Percentiles rank a stretch among this genome's conserved stretches.
phyloP scores from a whole-genome alignment of 2,113 vertebrate genomes.

The Orthochromis malagaraziensis region DNA sequence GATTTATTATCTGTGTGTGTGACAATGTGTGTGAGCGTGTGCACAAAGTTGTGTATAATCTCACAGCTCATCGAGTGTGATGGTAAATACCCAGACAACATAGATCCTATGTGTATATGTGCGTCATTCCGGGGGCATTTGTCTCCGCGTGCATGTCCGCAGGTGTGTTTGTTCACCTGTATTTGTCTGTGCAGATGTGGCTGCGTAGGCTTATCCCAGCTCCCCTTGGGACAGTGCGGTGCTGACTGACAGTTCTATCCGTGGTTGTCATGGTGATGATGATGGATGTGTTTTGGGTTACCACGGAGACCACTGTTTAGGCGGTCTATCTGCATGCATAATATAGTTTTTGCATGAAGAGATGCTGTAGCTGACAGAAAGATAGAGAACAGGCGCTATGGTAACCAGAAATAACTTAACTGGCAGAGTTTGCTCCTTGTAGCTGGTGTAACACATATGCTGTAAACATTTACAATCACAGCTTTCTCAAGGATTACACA shows the following conservation, averaged over 20 bases:
- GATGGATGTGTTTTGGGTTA: conserved; percentile 65
- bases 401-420: background rate
- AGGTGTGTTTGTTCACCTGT: background rate
- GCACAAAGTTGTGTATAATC: background rate
- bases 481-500: background rate
- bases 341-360: conserved; percentile 54
- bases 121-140: background rate
- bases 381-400: background rate
- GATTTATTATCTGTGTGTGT: conserved; percentile 4
- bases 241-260: conserved; percentile 61
- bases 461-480: background rate
- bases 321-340: conserved; percentile 58
- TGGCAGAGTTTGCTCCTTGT: background rate
- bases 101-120: background rate
- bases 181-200: conserved; percentile 35
- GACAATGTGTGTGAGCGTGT: background rate
- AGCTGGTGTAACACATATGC: background rate
- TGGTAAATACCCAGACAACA: conserved; percentile 9
- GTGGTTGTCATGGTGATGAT: conserved; percentile 66
- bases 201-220: background rate
- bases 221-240: conserved; percentile 24
- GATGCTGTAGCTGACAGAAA: conserved; percentile 34
- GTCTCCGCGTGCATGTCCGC: background rate
- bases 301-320: conserved; percentile 58
- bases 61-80: background rate